Conservation (phyloP, 2,888 invertebrate genomes). For the Volucella zonaria region DNA sequence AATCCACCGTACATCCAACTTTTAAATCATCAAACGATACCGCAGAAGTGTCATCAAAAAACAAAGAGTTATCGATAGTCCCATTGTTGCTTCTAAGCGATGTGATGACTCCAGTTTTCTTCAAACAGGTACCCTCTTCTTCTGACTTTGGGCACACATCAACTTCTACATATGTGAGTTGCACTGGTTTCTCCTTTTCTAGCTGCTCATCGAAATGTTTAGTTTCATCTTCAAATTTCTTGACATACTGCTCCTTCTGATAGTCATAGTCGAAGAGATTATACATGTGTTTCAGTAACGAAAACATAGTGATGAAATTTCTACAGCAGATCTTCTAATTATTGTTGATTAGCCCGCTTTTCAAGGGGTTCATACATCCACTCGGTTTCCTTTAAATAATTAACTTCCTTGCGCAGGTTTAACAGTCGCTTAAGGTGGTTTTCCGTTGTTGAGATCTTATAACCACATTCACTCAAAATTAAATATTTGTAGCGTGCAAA, state of each 20-base stretch:
- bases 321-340: slow-evolving; percentile 11
- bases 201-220: slow-evolving; percentile 81
- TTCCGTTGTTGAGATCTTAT: slow-evolving; percentile 85
- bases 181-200: slow-evolving; percentile 73
- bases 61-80: slow-evolving; percentile 85
- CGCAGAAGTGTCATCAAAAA: slow-evolving; percentile 83
- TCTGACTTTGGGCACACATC: background rate
- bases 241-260: slow-evolving; percentile 77
- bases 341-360: slow-evolving; percentile 80
- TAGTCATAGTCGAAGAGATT: slow-evolving; percentile 80
- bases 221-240: slow-evolving; percentile 82
- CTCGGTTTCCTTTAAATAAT: slow-evolving; percentile 90
- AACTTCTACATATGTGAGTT: slow-evolving; percentile 55
- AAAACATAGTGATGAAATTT: slow-evolving; percentile 82
- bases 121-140: slow-evolving; percentile 52
- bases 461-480: slow-evolving; percentile 77
- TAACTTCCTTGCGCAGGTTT: slow-evolving; percentile 88
- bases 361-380: slow-evolving; percentile 91
- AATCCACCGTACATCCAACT: slow-evolving; percentile 85
- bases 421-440: slow-evolving; percentile 89
- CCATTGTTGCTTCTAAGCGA: slow-evolving; percentile 83
- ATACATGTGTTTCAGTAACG: slow-evolving; percentile 82
- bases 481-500: slow-evolving; percentile 78
- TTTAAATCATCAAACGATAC: slow-evolving; percentile 79
- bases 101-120: slow-evolving; percentile 85